Conservation (phyloP, 2,797 vertebrate species). For the Mormyrops attenuatus region DNA sequence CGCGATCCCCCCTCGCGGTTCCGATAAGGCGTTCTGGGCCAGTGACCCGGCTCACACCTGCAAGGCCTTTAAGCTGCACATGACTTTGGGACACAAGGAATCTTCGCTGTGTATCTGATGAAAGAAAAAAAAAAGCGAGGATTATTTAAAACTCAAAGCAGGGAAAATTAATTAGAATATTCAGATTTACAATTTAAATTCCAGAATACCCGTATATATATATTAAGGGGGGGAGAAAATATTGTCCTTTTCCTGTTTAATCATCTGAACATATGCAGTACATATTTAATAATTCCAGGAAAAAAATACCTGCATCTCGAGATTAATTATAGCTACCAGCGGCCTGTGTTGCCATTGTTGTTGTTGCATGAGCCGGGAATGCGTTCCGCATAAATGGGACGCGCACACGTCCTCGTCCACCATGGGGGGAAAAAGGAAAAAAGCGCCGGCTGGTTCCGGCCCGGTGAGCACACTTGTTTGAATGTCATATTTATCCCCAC, state of each 20-base stretch:
- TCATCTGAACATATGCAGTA: not conserved
- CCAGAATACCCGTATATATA: not conserved
- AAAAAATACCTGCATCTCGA: not conserved
- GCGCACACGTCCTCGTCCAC: not conserved
- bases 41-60: not conserved
- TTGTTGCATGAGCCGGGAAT: not conserved
- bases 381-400: not conserved
- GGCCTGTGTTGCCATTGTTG: not conserved
- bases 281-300: conserved; percentile 10
- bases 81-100: not conserved
- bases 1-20: not conserved
- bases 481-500: conserved; percentile 99
- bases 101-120: not conserved
- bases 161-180: not conserved
- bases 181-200: not conserved
- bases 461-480: conserved; percentile 80
- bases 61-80: not conserved
- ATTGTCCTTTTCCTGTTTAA: not conserved
- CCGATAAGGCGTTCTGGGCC: not conserved
- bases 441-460: not conserved
- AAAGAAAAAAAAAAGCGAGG: not conserved
- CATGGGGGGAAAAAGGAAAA: not conserved
- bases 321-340: not conserved
- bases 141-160: not conserved
- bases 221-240: not conserved